A percentile compares a stretch with the other conserved stretches of the same genome.
Conservation (phyloP, 2,113 vertebrate species). For the Cololabis saira region DNA sequence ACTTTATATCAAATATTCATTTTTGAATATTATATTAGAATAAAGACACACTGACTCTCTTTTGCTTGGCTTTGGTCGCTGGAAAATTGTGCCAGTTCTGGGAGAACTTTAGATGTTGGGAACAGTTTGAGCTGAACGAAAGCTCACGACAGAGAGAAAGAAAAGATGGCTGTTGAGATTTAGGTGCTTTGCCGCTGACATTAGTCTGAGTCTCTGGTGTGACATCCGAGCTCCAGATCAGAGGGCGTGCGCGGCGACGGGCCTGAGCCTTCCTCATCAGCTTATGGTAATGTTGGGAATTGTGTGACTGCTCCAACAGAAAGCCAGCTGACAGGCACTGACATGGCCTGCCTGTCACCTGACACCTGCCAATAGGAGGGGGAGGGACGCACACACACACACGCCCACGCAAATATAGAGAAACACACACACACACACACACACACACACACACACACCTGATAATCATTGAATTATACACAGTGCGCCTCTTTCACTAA, state of each 20-base stretch:
- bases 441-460: constrained; percentile 62
- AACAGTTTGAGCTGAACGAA: neutral
- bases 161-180: constrained; percentile 29
- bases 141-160: neutral
- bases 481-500: constrained; percentile 82
- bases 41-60: too few relatives aligned
- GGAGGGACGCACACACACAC: constrained; percentile 56
- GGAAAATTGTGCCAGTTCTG: neutral
- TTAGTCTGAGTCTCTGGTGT: constrained; percentile 21
- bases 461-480: constrained; percentile 87
- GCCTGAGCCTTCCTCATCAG: constrained; percentile 65
- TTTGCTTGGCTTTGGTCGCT: too few relatives aligned
- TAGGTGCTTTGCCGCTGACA: constrained; percentile 34
- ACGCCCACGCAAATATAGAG: constrained; percentile 26
- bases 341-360: constrained; percentile 81
- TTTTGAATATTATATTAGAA: too few relatives aligned
- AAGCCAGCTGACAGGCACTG: constrained; percentile 81
- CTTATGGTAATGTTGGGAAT: constrained; percentile 76
- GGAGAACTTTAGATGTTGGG: neutral
- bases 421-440: constrained; percentile 36
- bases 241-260: constrained; percentile 39
- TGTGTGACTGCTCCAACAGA: constrained; percentile 77
- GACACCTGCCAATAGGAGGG: constrained; percentile 80
- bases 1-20: too few relatives aligned
- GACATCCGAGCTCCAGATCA: constrained; percentile 56